Conservation (phyloP, 2,113 vertebrate genomes). For the Gavia stellata region DNA sequence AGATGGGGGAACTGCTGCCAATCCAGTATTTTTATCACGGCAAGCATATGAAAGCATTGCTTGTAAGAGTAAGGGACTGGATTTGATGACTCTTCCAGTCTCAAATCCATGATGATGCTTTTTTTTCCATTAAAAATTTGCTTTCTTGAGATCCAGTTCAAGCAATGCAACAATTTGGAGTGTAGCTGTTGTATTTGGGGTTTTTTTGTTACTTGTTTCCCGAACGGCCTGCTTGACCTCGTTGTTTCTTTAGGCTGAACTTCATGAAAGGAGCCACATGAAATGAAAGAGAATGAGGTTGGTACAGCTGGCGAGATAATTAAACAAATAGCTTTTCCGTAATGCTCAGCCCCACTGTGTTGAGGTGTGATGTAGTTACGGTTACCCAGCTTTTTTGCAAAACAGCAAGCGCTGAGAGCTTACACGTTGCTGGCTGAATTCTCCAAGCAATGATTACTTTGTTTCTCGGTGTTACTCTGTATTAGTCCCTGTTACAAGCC, state of each 20-base stretch:
- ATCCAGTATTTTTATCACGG: background rate
- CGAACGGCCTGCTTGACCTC: fast-evolving
- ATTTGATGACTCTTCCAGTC: background rate
- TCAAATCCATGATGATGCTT: background rate
- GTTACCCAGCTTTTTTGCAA: background rate
- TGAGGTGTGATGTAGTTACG: background rate
- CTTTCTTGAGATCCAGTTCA: background rate
- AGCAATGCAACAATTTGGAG: background rate
- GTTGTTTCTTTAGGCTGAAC: background rate
- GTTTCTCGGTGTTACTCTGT: background rate
- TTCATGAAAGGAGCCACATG: background rate
- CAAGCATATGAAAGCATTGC: background rate
- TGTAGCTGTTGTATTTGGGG: background rate
- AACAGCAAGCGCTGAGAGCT: background rate
- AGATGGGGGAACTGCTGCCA: background rate
- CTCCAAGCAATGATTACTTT: background rate
- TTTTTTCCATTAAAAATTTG: background rate
- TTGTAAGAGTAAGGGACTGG: background rate
- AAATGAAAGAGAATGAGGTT: background rate
- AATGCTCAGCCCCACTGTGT: background rate
- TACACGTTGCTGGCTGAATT: background rate
- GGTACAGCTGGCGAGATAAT: background rate
- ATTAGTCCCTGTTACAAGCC: background rate
- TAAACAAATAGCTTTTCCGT: background rate
- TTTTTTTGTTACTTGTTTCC: background rate